phyloP scores from a whole-genome alignment of 2,888 invertebrate species.

The Lissocephala sabroskyi region DNA sequence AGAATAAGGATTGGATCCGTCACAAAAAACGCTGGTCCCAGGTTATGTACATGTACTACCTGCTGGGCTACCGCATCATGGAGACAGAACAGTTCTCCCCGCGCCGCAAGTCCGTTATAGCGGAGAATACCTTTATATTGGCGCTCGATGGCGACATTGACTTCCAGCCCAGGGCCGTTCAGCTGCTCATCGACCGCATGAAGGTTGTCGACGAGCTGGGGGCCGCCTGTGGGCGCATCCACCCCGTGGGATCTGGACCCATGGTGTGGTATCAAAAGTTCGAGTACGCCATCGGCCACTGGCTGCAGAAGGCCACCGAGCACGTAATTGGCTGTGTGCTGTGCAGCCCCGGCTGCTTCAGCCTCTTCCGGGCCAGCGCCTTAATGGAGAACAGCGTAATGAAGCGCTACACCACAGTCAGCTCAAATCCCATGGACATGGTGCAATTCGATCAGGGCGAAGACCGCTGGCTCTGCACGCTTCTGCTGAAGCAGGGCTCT shows the following conservation, averaged over 20 bases:
- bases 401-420: constrained; percentile 87
- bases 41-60: constrained; percentile 96
- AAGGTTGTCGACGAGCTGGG: constrained; percentile 86
- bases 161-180: constrained; percentile 86
- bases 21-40: constrained; percentile 96
- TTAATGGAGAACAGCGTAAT: constrained; percentile 93
- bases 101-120: constrained; percentile 77
- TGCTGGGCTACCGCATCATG: constrained; percentile 86
- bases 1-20: constrained; percentile 90
- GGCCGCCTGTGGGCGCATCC: constrained; percentile 91
- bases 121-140: constrained; percentile 87
- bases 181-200: constrained; percentile 87
- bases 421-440: constrained; percentile 85
- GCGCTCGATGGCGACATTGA: constrained; percentile 93
- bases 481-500: constrained; percentile 91
- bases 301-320: constrained; percentile 94
- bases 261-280: constrained; percentile 92
- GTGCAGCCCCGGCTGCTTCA: constrained; percentile 94
- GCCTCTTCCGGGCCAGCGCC: constrained; percentile 89
- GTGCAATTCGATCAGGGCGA: constrained; percentile 98
- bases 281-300: constrained; percentile 93
- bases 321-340: constrained; percentile 92
- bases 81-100: constrained; percentile 74
- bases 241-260: constrained; percentile 87
- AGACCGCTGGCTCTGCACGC: constrained; percentile 95